phyloP scores from a whole-genome alignment of 1,140 invertebrate species.

The Geopemphigus sp. region DNA sequence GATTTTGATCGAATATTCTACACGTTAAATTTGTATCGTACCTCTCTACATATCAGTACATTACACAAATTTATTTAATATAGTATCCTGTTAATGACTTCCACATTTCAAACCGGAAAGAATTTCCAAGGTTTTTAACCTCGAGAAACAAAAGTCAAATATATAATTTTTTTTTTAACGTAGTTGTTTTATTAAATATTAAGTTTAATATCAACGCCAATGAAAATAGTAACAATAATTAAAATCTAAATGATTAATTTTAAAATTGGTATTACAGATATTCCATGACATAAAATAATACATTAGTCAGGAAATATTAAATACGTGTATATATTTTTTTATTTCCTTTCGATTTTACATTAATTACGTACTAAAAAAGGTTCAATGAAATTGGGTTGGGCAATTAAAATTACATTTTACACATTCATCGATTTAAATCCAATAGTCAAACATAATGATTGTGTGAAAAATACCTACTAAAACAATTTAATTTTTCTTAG shows the following conservation, averaged over 20 bases:
- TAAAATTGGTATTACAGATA: background rate
- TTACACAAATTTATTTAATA: background rate
- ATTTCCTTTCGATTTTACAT: background rate
- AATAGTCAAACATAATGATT: background rate
- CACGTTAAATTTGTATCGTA: background rate
- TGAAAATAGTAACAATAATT: conserved; percentile 19
- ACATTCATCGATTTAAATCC: background rate
- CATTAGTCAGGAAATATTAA: background rate
- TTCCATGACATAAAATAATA: background rate
- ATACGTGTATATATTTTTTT: background rate
- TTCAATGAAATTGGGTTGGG: background rate
- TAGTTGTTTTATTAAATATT: conserved; percentile 5
- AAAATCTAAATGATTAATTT: conserved; percentile 15
- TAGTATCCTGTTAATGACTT: background rate
- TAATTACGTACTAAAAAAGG: background rate
- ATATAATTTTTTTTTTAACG: conserved; percentile 2
- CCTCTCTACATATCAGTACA: background rate
- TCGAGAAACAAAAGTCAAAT: conserved; percentile 23
- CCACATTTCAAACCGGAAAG: conserved; percentile 13
- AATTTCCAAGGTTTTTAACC: conserved; percentile 41
- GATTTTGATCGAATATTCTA: background rate
- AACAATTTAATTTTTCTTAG: background rate
- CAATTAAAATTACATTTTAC: background rate
- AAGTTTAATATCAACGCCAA: conserved; percentile 25
- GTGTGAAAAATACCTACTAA: background rate